Base-by-base conservation (phyloP, 92 coral and sea anemone species). In the Porites evermanni region DNA sequence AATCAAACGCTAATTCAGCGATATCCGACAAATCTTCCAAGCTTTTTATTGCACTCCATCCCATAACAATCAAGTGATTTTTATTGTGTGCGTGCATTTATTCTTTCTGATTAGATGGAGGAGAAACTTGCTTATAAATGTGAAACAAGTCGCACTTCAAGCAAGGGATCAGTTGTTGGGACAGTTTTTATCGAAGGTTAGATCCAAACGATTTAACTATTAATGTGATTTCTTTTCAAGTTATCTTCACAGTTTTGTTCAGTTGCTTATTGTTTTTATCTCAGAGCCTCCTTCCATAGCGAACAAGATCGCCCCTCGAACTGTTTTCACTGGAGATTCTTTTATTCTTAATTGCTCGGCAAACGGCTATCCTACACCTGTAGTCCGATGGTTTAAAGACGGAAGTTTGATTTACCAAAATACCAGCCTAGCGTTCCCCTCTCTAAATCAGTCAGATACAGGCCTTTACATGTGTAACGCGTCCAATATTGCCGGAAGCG, bases 371-470 rank as follows among this genome's bases (percentile, higher is more conserved):
- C 80, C 80, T 56, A 47, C 16, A 20, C 67, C 80, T 7, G 67
- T 26, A 58, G 29, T 76, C 80, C 80, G 67, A 66, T 76, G 80
- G 80, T 59, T 56, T 23, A 76, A 76, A 18, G 80, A 76, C 68
- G 67, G 52, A 8, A 76, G 8, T 7, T 60, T 56, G 2, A 52
- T 76, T 60, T 52, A 76, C 29, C 50, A 76, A 24, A 60, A 58
- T 76, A 14, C 80, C 16, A 76, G 80, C 32, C 67, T 76, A 9
- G 50, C 21, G 52, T 54, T 76, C 16, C 59, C 67, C 14, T 76
- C 80, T 6, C 65, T 76, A 50, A 76, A 76, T 1, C 67, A 58
- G 67, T 76, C 68, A 11, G 68, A 76, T n/a, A 26, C 80, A 76
- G 80, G 80, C 0, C 14, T 76, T 60, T 76, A 76, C 18, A 13